phyloP scores from a whole-genome alignment of 1,140 invertebrate genomes.

The Charaxes varanes region DNA sequence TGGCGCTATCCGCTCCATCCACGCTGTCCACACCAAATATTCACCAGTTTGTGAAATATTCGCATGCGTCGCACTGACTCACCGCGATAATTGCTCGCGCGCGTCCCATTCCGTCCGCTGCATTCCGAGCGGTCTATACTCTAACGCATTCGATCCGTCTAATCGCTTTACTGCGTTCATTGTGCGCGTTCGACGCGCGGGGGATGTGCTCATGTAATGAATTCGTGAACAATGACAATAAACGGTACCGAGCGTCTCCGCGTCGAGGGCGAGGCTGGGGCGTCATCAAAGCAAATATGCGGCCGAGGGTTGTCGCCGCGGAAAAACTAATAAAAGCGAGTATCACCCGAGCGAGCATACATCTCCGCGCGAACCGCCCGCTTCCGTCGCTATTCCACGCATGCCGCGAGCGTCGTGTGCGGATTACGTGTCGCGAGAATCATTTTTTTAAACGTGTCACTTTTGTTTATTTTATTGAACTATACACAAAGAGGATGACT shows the following conservation, averaged over 20 bases:
- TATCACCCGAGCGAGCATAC: slow-evolving; percentile 38
- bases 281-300: slow-evolving; percentile 51
- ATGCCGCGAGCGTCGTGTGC: background rate
- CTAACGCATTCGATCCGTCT: slow-evolving; percentile 14
- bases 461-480: no score
- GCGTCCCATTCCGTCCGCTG: slow-evolving; percentile 2
- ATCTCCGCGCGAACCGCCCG: slow-evolving; percentile 6
- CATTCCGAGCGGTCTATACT: slow-evolving; percentile 9
- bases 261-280: slow-evolving; percentile 17
- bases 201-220: slow-evolving; percentile 21
- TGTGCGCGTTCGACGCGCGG: slow-evolving; percentile 21
- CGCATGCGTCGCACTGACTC: no score
- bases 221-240: slow-evolving; percentile 32
- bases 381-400: background rate
- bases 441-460: no score
- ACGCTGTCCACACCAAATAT: no score
- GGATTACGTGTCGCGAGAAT: background rate
- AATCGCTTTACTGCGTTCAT: slow-evolving; percentile 19
- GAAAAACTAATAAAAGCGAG: slow-evolving; percentile 66
- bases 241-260: slow-evolving; percentile 20
- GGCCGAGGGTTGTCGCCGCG: slow-evolving; percentile 45
- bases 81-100: slow-evolving; percentile 4
- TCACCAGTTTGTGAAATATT: no score
- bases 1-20: no score
- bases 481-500: no score